Base-by-base conservation (phyloP, 2,888 invertebrate species). In the Diogma glabrata region DNA sequence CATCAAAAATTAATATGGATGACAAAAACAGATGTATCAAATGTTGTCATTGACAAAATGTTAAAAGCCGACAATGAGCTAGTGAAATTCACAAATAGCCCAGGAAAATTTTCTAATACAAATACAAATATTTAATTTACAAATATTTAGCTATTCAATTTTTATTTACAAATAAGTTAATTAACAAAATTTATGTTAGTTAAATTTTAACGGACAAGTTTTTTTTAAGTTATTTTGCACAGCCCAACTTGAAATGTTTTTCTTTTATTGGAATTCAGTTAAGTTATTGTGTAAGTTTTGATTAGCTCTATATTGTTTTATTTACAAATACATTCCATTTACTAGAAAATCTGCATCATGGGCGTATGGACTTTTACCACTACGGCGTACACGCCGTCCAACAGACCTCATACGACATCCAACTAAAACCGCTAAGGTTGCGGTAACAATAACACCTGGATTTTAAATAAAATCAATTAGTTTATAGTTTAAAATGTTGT, bases 321-420 rank as follows among this genome's bases (percentile, higher is more conserved):
- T 62, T 77, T 82, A 92, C 65, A 95, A 81, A 73, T 95, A 96
- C 94, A 96, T 95, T 63, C 95, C 95, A 72, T 96, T 95, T 60
- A 96, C 94, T 61, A 96, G 77, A 72, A 94, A 95, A 74, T 95
- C 95, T 0, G 94, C 92, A 72, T 95, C 95, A 68, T 93, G 90
- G 26, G 90, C 86, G 64, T 87, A 86, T 16, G 84, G 79, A 48
- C 84, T 80, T 68, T 88, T 84, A 53, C 87, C 84, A 47, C 86
- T 84, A 59, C 87, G 79, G 56, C 84, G 75, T 54, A 87, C 77
- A 51, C 87, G 75, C 58, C 87, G 77, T 5, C 66, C 63, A 16
- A 91, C 84, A 53, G 85, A 84, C 58, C 88, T 77, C 66, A 91
- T 75, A 50, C 93, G 78, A 65, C 91, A 93, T 22, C 82, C 88